Base-by-base conservation (phyloP, 2,113 vertebrate species). In the Phrynosoma platyrhinos region DNA sequence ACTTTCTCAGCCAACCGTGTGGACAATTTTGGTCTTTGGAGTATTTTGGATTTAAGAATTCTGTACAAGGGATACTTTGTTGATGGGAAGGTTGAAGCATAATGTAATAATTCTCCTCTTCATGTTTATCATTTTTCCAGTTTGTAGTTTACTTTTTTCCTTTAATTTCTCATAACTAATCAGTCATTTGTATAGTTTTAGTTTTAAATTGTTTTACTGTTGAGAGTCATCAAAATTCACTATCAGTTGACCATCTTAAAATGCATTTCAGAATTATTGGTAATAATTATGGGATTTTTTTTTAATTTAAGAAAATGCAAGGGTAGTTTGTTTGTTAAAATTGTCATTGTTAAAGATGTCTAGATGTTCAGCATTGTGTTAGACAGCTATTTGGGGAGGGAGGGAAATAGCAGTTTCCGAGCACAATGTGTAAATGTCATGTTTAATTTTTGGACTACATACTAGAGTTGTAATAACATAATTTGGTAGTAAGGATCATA, bases 301-400 rank as follows among this genome's bases (percentile, higher is more conserved):
- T 47, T 47, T n/a, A 23, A 9, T 25, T 42, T 80, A 91, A 89
- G 88, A 90, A 92, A 72, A 84, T 90, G 23, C 86, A 92, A 85
- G 30, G 55, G 23, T 91, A 71, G 86, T 91, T 93, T 90, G 82
- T 9, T 79, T 87, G 80, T 80, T 93, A 92, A 95, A 90, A 84
- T 90, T 91, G 91, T 83, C 86, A 32, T 47, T 82, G 53, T 87
- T 89, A 36, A 47, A 47, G 47, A 47, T 47, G 47, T 4, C 58
- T 42, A 78, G 16, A n/a, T 88, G 42, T 77, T 79, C 5, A 27
- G n/a, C 21, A 14, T 25, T 75, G 71, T 14, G 4, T 68, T 55
- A 16, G 76, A 30, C 8, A 25, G 23, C 40, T 7, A 69, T 83
- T 47, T 68, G 18, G 69, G 14, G 14, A 55, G 12, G 12, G 12